Percentiles rank a stretch among this genome's conserved stretches.
phyloP scores from a whole-genome alignment of 2,888 invertebrate species.

The Eristalis pertinax region DNA sequence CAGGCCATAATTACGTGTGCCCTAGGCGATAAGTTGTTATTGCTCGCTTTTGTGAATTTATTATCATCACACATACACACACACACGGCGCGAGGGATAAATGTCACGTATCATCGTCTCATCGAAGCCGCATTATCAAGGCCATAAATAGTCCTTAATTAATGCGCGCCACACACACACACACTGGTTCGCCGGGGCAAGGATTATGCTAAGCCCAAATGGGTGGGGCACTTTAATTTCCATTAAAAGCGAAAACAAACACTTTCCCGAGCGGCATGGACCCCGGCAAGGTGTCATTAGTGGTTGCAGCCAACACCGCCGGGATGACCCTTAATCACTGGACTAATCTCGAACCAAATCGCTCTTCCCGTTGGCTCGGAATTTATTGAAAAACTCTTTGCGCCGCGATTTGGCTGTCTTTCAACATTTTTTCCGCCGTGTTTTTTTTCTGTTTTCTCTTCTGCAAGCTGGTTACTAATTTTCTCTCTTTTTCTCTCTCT shows the following conservation, averaged over 20 bases:
- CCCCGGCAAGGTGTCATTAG: constrained; percentile 30
- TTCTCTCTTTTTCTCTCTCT: constrained; percentile 25
- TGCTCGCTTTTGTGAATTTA: constrained; percentile 33
- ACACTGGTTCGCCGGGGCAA: neutral
- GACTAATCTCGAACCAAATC: constrained; percentile 35
- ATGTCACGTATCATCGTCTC: constrained; percentile 9
- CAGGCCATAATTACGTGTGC: constrained; percentile 20
- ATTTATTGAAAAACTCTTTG: constrained; percentile 22
- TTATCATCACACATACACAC: neutral
- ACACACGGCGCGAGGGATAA: neutral
- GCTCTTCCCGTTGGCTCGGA: neutral
- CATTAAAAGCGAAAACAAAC: neutral
- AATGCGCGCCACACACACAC: constrained; percentile 4
- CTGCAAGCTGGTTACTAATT: constrained; percentile 22
- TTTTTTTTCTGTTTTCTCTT: neutral
- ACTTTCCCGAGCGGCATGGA: neutral
- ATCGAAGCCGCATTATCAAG: constrained; percentile 15
- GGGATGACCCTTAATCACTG: constrained; percentile 40
- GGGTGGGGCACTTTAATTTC: neutral
- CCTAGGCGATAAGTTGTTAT: constrained; percentile 34
- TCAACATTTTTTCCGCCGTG: neutral
- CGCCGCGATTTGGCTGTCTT: neutral
- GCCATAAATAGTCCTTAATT: constrained; percentile 49
- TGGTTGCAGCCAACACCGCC: neutral
- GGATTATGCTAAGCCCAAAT: neutral